Percentiles rank a stretch among this genome's conserved stretches.
Evolutionary conservation across 2,113 vertebrate genomes (phyloP).

Genomic region (Notarius lentiginosus): DNA sequence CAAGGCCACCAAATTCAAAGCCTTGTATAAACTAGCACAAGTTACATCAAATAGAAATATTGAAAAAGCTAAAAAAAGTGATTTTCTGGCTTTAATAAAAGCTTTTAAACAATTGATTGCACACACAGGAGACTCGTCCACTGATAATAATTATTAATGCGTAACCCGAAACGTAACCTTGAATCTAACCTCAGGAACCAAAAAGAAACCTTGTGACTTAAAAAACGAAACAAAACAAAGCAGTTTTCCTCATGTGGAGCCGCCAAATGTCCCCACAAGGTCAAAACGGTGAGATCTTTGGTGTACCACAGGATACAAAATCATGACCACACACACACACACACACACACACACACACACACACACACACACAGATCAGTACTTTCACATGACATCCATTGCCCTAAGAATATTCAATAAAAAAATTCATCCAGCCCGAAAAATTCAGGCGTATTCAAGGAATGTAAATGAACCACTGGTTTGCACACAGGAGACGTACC

Average conservation of each 20-base stretch:
- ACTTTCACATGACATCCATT: neutral
- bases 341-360: neutral
- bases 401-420: neutral
- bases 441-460: constrained; percentile 4
- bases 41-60: neutral
- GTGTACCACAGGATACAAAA: neutral
- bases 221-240: neutral
- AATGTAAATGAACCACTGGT: constrained; percentile 22
- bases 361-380: neutral
- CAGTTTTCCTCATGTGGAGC: neutral
- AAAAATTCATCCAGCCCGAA: neutral
- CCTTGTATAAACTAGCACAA: neutral
- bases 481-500: constrained; percentile 2
- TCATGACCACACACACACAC: neutral
- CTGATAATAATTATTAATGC: neutral
- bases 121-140: neutral
- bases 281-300: constrained; percentile 7
- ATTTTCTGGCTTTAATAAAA: neutral
- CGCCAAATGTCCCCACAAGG: neutral
- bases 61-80: neutral
- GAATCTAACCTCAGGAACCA: neutral
- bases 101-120: neutral
- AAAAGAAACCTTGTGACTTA: neutral
- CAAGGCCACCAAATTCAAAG: neutral
- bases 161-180: neutral